Percentiles rank a stretch among this genome's conserved stretches.
These are phyloP conservation scores for Mimas tiliae DNA, from an alignment of 2,888 invertebrate genomes.

Conservation along the genomic window DNA sequence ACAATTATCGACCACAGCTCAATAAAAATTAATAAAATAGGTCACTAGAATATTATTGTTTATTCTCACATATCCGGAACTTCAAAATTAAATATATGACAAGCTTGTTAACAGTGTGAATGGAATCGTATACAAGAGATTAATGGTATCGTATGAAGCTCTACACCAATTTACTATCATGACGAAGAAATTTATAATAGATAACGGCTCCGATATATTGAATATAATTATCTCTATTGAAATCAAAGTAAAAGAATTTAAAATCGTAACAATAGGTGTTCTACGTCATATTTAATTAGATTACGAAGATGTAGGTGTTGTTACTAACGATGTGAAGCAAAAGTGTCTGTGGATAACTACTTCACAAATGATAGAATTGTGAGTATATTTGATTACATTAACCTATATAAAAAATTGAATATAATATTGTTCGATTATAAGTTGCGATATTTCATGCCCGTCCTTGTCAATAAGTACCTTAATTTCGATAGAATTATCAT, in stretches of 20 bases:
- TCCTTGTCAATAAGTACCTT: too few species aligned
- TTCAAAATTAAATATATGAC: background rate
- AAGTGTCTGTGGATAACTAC: background rate
- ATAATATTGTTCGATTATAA: too few species aligned
- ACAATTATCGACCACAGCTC: background rate
- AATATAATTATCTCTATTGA: constrained; percentile 21
- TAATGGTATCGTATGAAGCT: constrained; percentile 3
- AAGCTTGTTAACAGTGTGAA: constrained; percentile 1
- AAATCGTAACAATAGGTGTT: background rate
- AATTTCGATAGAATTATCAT: too few species aligned
- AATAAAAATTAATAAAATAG: background rate
- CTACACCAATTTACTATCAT: constrained; percentile 14
- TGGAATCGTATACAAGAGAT: background rate
- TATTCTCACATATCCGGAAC: background rate
- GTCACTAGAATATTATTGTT: background rate
- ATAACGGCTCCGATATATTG: background rate
- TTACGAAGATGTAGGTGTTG: background rate
- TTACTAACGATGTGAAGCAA: background rate
- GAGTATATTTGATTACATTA: background rate
- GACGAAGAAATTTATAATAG: constrained; percentile 11
- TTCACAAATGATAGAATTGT: background rate
- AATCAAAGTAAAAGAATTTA: constrained; percentile 1
- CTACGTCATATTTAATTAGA: background rate
- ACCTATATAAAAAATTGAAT: too few species aligned
- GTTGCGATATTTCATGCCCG: too few species aligned